These are phyloP conservation scores for Drosophila yooni DNA, from an alignment of 2,888 invertebrate species.

Conservation along the genomic window DNA sequence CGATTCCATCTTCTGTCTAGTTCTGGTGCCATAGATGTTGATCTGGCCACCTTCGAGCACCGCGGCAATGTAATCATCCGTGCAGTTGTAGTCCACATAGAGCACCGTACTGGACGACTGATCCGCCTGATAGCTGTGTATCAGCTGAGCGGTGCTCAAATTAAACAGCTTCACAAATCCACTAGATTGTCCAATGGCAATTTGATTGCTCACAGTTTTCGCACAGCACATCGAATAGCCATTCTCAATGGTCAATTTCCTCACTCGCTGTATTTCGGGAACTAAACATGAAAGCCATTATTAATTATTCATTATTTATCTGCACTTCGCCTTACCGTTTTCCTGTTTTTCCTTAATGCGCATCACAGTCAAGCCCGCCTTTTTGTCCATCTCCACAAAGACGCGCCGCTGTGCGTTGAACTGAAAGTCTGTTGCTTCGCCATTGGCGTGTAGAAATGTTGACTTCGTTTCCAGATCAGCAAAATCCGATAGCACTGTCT, in stretches of 20 bases:
- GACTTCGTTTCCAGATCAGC: constrained; percentile 81
- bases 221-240: constrained; percentile 82
- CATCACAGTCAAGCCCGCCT: constrained; percentile 82
- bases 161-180: constrained; percentile 82
- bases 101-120: constrained; percentile 77
- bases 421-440: constrained; percentile 82
- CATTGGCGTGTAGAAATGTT: constrained; percentile 75
- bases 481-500: constrained; percentile 82
- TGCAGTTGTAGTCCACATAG: constrained; percentile 83
- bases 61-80: constrained; percentile 83
- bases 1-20: constrained; percentile 81
- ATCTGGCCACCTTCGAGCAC: constrained; percentile 83
- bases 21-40: constrained; percentile 82
- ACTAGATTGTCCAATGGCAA: constrained; percentile 83
- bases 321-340: constrained; percentile 58
- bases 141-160: constrained; percentile 73
- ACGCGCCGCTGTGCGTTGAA: constrained; percentile 79
- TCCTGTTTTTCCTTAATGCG: constrained; percentile 76
- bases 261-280: constrained; percentile 79
- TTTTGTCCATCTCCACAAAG: constrained; percentile 82
- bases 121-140: constrained; percentile 81
- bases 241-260: constrained; percentile 82
- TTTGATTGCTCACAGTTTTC: constrained; percentile 79
- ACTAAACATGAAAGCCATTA: constrained; percentile 32
- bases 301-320: neutral